These are phyloP conservation scores for Ianthella basta DNA, from an alignment of 37 sponge, comb jelly and placozoan genomes.

Conservation along the genomic window DNA sequence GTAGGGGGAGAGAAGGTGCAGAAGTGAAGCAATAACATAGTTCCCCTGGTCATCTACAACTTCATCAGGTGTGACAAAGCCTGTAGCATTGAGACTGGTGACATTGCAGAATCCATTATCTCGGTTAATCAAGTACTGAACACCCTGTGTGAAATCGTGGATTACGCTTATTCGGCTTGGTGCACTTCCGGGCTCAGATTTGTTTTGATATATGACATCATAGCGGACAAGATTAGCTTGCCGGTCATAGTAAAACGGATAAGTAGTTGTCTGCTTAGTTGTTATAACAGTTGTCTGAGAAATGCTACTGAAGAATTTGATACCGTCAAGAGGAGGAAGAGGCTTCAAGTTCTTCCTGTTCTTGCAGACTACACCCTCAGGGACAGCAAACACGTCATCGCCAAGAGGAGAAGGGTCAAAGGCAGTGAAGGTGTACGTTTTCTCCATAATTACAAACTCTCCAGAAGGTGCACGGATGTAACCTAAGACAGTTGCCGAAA, in stretches of 20 bases:
- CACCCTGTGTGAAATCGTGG: conserved; percentile 51
- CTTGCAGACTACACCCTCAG: conserved; percentile 52
- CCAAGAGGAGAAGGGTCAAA: conserved; percentile 45
- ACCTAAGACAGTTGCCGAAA: neutral
- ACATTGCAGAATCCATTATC: conserved; percentile 27
- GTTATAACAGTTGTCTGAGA: neutral
- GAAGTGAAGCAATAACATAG: conserved; percentile 1
- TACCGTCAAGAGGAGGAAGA: neutral
- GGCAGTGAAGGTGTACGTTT: conserved; percentile 36
- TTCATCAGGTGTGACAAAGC: conserved; percentile 25
- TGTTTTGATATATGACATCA: neutral
- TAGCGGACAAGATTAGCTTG: neutral
- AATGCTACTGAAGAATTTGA: neutral
- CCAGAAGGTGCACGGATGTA: neutral
- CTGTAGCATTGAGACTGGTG: neutral
- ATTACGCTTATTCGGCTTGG: neutral
- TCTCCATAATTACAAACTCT: neutral
- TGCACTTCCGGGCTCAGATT: too few species aligned
- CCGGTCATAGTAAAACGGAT: conserved; percentile 5
- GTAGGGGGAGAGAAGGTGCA: conserved; percentile 4
- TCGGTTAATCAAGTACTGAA: conserved; percentile 46
- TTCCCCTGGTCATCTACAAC: neutral
- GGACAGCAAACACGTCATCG: conserved; percentile 45
- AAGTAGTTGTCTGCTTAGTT: too few species aligned
- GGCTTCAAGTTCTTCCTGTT: conserved; percentile 7